Evolutionary conservation across 1,140 invertebrate genomes (phyloP).

Genomic region (Telenomus remus): DNA sequence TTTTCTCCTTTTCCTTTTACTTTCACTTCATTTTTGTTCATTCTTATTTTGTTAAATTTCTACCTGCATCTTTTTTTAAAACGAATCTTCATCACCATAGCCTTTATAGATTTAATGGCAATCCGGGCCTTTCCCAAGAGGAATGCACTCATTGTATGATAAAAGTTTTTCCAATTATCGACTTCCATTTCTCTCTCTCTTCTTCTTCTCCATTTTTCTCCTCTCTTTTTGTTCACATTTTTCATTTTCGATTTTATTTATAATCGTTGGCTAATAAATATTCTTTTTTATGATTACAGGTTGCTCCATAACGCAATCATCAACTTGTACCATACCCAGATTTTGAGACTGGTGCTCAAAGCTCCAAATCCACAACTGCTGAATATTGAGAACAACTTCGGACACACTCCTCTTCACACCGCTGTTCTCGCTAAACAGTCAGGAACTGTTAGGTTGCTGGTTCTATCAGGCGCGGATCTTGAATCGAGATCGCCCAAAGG

Average conservation of each 20-base stretch:
- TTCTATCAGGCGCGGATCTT: slow-evolving; percentile 81
- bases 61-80: slow-evolving; percentile 2
- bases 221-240: too few relatives aligned
- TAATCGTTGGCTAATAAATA: too few relatives aligned
- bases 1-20: too few relatives aligned
- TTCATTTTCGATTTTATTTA: neutral
- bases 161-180: too few relatives aligned
- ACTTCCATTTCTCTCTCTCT: too few relatives aligned
- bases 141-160: too few relatives aligned
- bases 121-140: slow-evolving; percentile 2
- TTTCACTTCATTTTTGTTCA: too few relatives aligned
- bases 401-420: slow-evolving; percentile 83
- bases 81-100: slow-evolving; percentile 1
- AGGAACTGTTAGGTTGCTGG: slow-evolving; percentile 79
- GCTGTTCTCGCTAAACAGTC: slow-evolving; percentile 81
- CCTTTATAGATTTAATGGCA: too few relatives aligned
- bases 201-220: too few relatives aligned
- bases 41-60: too few relatives aligned
- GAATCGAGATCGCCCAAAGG: slow-evolving; percentile 78
- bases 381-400: slow-evolving; percentile 81
- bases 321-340: slow-evolving; percentile 80
- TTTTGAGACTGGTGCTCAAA: slow-evolving; percentile 79
- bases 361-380: slow-evolving; percentile 81
- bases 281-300: slow-evolving; percentile 76
- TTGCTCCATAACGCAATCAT: slow-evolving; percentile 86